phyloP scores from a whole-genome alignment of 2,797 vertebrate species.

The Anabas testudineus region DNA sequence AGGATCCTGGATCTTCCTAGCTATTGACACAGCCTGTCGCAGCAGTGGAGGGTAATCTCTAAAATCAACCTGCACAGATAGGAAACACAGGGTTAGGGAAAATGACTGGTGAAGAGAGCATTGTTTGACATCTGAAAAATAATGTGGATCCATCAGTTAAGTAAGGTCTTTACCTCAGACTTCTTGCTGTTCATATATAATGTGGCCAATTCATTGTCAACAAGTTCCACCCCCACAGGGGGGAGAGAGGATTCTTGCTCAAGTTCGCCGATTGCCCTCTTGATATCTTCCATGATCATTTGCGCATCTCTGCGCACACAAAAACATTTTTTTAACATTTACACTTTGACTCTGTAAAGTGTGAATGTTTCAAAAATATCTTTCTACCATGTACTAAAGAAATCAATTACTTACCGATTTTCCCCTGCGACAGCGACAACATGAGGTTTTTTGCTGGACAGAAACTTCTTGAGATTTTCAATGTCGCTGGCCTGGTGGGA shows the following conservation, averaged over 20 bases:
- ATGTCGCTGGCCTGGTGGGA: slow-evolving; percentile 88
- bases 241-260: slow-evolving; percentile 97
- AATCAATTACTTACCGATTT: background rate
- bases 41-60: slow-evolving; percentile 97
- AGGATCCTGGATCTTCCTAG: slow-evolving; percentile 97
- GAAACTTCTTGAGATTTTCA: slow-evolving; percentile 96
- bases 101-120: background rate
- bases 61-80: slow-evolving; percentile 88
- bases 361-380: background rate
- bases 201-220: slow-evolving; percentile 95
- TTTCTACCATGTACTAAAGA: slow-evolving; percentile 1
- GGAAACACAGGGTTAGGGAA: slow-evolving; percentile 4
- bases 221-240: slow-evolving; percentile 93
- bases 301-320: slow-evolving; percentile 90
- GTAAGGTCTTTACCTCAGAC: slow-evolving; percentile 88
- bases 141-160: background rate
- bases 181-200: slow-evolving; percentile 99
- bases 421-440: slow-evolving; percentile 86
- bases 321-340: background rate
- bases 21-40: slow-evolving; percentile 96
- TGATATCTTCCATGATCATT: slow-evolving; percentile 99
- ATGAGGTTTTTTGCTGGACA: slow-evolving; percentile 96
- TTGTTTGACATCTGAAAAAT: background rate
- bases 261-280: slow-evolving; percentile 93
- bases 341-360: background rate